These are phyloP conservation scores for Mythimna impura DNA, from an alignment of 2,888 invertebrate genomes.

Conservation along the genomic window DNA sequence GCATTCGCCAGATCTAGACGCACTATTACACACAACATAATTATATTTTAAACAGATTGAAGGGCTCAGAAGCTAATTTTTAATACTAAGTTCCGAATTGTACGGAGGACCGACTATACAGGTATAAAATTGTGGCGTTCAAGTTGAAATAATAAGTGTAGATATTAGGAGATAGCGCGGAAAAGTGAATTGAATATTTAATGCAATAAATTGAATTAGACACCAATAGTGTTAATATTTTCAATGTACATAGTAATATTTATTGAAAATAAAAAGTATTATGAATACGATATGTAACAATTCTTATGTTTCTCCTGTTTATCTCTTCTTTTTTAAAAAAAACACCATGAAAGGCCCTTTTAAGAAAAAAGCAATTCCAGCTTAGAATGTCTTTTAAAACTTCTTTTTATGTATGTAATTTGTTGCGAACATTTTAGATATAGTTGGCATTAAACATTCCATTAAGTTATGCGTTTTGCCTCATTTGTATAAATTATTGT, in stretches of 20 bases:
- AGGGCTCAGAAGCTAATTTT: slow-evolving; percentile 44
- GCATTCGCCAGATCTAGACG: no score
- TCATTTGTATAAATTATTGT: slow-evolving; percentile 24
- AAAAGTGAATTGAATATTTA: slow-evolving; percentile 69
- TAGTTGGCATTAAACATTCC: slow-evolving; percentile 61
- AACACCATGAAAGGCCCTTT: slow-evolving; percentile 27
- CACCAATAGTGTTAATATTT: slow-evolving; percentile 66
- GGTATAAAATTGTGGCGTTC: slow-evolving; percentile 48
- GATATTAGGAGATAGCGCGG: slow-evolving; percentile 69
- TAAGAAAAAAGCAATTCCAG: slow-evolving; percentile 11
- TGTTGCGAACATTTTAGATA: slow-evolving; percentile 36
- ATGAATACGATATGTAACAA: slow-evolving; percentile 53
- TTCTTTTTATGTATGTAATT: slow-evolving; percentile 27
- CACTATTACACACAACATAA: slow-evolving; percentile 16
- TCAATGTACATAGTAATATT: slow-evolving; percentile 68
- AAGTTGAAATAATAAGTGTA: slow-evolving; percentile 60
- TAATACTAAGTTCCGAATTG: slow-evolving; percentile 26
- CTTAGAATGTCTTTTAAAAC: slow-evolving; percentile 22
- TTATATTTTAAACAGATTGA: slow-evolving; percentile 44
- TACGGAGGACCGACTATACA: slow-evolving; percentile 35
- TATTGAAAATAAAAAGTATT: slow-evolving; percentile 63
- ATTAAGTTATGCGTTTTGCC: slow-evolving; percentile 47
- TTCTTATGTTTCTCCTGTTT: slow-evolving; percentile 61
- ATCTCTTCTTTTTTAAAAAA: slow-evolving; percentile 45
- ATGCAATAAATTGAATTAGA: slow-evolving; percentile 72